These are phyloP conservation scores for Salminus brasiliensis DNA, from an alignment of 2,113 vertebrate genomes.

Conservation along the genomic window DNA sequence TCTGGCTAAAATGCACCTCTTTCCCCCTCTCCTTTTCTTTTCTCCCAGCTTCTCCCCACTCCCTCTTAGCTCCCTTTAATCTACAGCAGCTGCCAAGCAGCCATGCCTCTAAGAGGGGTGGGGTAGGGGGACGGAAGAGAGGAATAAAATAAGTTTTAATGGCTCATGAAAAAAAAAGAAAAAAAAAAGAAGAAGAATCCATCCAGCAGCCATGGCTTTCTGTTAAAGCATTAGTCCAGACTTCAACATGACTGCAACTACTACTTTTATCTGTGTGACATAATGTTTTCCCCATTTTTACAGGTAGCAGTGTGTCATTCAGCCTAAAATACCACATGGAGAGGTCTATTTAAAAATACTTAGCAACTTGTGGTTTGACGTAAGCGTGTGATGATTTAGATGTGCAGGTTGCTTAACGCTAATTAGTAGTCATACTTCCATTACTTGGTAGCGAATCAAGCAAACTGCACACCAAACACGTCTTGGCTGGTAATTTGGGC, in stretches of 20 bases:
- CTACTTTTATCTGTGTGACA: not conserved
- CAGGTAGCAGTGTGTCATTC: not conserved
- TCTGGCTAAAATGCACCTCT: constrained; percentile 29
- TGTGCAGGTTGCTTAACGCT: not conserved
- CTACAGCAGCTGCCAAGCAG: constrained; percentile 35
- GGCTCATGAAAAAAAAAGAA: constrained; percentile 14
- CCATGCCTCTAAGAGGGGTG: constrained; percentile 20
- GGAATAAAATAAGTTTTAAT: constrained; percentile 40
- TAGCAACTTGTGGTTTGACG: not conserved
- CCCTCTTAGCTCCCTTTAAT: constrained; percentile 27
- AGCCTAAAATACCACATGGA: not conserved
- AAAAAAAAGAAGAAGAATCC: not conserved
- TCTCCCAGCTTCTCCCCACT: not conserved
- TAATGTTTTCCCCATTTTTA: not conserved
- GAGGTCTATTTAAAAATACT: not conserved
- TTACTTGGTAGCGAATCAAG: not conserved
- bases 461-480: not conserved
- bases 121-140: constrained; percentile 7
- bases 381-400: not conserved
- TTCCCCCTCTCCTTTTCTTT: not conserved
- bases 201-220: not conserved
- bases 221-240: not conserved
- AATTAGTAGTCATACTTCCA: not conserved
- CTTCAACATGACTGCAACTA: not conserved
- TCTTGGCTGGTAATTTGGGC: not conserved